Evolutionary conservation across 2,113 vertebrate species (phyloP), one percentile per base, ranked within the genome.

Genomic region (Toxotes chatareus): DNA sequence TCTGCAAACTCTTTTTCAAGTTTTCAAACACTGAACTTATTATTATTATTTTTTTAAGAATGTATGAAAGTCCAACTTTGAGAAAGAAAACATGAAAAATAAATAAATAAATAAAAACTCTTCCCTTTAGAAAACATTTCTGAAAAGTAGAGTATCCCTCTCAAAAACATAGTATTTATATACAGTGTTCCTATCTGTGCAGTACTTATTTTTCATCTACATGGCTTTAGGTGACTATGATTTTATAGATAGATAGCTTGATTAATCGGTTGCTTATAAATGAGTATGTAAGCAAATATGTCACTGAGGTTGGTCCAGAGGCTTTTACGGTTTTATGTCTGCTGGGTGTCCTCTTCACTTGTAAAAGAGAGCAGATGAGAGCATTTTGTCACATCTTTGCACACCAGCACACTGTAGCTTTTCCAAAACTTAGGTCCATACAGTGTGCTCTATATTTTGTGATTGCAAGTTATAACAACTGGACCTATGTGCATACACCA

Each of bases 261-360:
- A 75, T 74, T 36, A 49, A 61, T 34, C 83, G 84, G 86, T 89
- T 83, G 90, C 76, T 91, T 76, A 88, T 90, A 86, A 88, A 86
- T 87, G 80, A 80, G 81, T 74, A 66, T 77, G 76, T 87, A 88
- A 72, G 64, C 88, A 91, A 84, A 81, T 83, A 79, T 86, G 83
- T 86, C 66, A 83, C 73, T 83, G 84, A 79, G 71, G 44, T 82
- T 27, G 55, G 73, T 67, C 85, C 76, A 49, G 62, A 87, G 82
- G 75, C 62, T 67, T 71, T 67, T 70, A 76, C 27, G 27, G 27
- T 27, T 27, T 27, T 27, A 27, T 27, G 27, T 27, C 27, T 27
- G 27, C 27, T 27, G 69, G 67, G 67, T 79, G 82, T 80, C 86
- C 85, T 76, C 62, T 51, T 79, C 82, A 74, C 67, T 76, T 76